Evolutionary conservation across 2,888 invertebrate genomes (phyloP).

Genomic region (Trissoscelio sp.): DNA sequence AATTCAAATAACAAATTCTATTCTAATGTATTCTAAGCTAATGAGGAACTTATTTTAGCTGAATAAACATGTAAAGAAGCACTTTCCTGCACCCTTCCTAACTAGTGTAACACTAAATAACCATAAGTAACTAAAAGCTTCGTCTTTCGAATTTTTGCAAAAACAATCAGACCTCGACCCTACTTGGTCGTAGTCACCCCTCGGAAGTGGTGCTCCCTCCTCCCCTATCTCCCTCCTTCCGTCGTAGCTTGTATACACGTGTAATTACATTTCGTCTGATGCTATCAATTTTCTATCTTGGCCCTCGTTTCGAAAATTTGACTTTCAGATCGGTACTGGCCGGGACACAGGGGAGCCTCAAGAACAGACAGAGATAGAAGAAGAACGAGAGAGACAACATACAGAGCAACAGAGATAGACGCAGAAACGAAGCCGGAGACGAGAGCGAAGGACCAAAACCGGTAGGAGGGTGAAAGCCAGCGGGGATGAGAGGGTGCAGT

Average conservation of each 20-base stretch:
- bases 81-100: too few relatives aligned
- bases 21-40: too few relatives aligned
- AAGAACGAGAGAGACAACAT: slow-evolving; percentile 16
- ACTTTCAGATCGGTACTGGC: slow-evolving; percentile 78
- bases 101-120: background rate
- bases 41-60: too few relatives aligned
- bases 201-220: too few relatives aligned
- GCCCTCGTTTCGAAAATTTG: slow-evolving; percentile 78
- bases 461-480: slow-evolving; percentile 77
- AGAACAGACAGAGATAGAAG: slow-evolving; percentile 5
- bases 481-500: slow-evolving; percentile 74
- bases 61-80: too few relatives aligned
- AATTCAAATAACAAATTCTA: too few relatives aligned
- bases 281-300: slow-evolving; percentile 80
- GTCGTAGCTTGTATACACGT: slow-evolving; percentile 63
- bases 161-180: slow-evolving; percentile 43
- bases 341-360: slow-evolving; percentile 70
- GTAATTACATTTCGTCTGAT: slow-evolving; percentile 81
- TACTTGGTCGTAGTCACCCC: background rate
- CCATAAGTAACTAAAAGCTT: slow-evolving; percentile 15
- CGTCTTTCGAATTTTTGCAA: slow-evolving; percentile 23
- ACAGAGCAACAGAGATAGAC: slow-evolving; percentile 57
- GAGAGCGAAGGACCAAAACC: slow-evolving; percentile 61
- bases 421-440: slow-evolving; percentile 50
- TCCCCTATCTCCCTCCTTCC: slow-evolving; percentile 19